A percentile compares a stretch with the other conserved stretches of the same genome.
phyloP scores from a whole-genome alignment of 2,888 invertebrate species.

The Mimachlamys varia region DNA sequence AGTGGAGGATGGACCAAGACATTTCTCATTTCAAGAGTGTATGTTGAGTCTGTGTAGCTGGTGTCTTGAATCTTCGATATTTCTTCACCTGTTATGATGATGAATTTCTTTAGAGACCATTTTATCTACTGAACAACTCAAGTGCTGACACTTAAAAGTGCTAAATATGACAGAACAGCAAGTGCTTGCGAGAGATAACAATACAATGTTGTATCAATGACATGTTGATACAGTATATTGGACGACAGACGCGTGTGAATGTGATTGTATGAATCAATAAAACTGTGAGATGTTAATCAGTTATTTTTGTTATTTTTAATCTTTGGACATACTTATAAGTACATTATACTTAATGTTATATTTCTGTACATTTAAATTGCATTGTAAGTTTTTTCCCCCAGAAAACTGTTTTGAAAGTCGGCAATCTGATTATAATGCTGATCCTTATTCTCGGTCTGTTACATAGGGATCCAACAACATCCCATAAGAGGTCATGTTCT shows the following conservation, averaged over 20 bases:
- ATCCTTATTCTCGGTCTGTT: no score
- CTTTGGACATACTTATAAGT: no score
- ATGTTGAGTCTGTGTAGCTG: not conserved
- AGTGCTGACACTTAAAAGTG: not conserved
- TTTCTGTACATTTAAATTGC: no score
- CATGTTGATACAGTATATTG: not conserved
- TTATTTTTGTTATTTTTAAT: no score
- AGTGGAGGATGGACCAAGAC: not conserved
- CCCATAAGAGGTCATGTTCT: no score
- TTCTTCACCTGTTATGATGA: not conserved
- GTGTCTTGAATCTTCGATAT: not conserved
- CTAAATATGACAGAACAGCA: not conserved
- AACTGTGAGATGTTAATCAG: not conserved
- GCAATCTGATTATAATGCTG: no score
- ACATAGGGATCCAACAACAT: no score
- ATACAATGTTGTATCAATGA: not conserved
- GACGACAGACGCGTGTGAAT: not conserved
- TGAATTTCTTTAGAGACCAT: not conserved
- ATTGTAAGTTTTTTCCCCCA: no score
- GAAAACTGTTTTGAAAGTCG: no score
- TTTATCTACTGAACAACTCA: not conserved
- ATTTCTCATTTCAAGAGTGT: not conserved
- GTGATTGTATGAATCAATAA: not conserved
- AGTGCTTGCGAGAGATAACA: not conserved
- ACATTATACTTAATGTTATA: no score